Evolutionary conservation across 2,888 invertebrate genomes (phyloP).

Genomic region (Tetragonula carbonaria): DNA sequence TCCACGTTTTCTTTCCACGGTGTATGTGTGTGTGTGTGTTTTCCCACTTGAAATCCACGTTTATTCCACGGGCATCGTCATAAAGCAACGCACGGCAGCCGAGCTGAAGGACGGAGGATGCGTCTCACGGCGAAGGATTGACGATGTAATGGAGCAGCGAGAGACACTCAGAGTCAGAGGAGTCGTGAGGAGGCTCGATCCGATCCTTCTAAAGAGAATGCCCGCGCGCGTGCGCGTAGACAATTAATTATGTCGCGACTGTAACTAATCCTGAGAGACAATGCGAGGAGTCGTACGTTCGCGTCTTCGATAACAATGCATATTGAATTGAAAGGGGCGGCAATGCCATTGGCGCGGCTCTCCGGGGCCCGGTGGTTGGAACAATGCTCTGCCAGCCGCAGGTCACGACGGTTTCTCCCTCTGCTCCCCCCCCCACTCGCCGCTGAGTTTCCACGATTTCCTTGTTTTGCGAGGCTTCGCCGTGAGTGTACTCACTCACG

Average conservation of each 20-base stretch:
- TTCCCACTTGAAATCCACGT: too few relatives aligned
- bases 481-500: slow-evolving; percentile 35
- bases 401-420: slow-evolving; percentile 63
- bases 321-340: slow-evolving; percentile 75
- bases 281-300: slow-evolving; percentile 71
- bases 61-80: neutral
- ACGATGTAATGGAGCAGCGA: neutral
- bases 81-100: neutral
- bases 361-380: slow-evolving; percentile 44
- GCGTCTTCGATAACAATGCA: slow-evolving; percentile 79
- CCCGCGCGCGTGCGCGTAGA: slow-evolving; percentile 20
- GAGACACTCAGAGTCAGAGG: too few relatives aligned
- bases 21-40: too few relatives aligned
- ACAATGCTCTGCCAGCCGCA: slow-evolving; percentile 72
- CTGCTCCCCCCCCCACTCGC: neutral
- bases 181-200: too few relatives aligned
- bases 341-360: slow-evolving; percentile 50
- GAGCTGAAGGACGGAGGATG: neutral
- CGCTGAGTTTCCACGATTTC: slow-evolving; percentile 68
- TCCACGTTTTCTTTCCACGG: neutral
- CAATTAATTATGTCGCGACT: slow-evolving; percentile 78
- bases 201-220: slow-evolving; percentile 11
- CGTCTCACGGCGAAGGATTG: slow-evolving; percentile 15
- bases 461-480: slow-evolving; percentile 68
- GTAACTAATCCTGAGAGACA: slow-evolving; percentile 75